Conservation (phyloP, 1,140 invertebrate genomes). For the Fopius arisanus region DNA sequence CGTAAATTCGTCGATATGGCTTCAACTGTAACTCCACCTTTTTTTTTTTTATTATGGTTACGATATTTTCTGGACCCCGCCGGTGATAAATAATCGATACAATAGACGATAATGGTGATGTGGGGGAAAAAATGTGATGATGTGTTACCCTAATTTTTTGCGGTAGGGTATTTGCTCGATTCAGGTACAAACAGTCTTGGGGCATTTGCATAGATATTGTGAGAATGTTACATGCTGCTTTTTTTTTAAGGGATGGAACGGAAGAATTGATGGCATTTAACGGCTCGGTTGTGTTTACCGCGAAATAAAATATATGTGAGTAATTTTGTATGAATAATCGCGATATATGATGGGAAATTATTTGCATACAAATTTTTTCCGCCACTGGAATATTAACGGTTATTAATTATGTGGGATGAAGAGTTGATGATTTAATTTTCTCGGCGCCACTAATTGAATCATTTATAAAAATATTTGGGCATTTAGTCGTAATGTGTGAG, state of each 20-base stretch:
- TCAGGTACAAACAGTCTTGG: conserved; percentile 15
- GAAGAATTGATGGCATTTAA: not conserved
- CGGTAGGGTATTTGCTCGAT: not conserved
- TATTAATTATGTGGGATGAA: too few species aligned
- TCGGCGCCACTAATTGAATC: not conserved
- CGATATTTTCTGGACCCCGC: not conserved
- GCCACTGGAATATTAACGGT: too few species aligned
- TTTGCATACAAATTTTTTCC: not conserved
- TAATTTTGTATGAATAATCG: not conserved
- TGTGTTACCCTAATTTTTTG: conserved; percentile 17
- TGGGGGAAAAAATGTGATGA: not conserved
- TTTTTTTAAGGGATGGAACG: not conserved
- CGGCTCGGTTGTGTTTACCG: not conserved
- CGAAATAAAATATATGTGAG: not conserved
- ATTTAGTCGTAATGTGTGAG: not conserved
- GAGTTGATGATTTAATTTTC: not conserved
- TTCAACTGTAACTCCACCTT: conserved; percentile 19
- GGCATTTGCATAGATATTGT: conserved; percentile 52
- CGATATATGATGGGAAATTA: not conserved
- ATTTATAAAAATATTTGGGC: not conserved
- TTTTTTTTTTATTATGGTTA: conserved; percentile 21
- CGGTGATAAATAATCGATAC: conserved; percentile 36
- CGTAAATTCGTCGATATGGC: conserved; percentile 57
- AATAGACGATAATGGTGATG: conserved; percentile 20
- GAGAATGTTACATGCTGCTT: conserved; percentile 45